Base-by-base conservation (phyloP, 2,888 invertebrate genomes). In the Euplagia quadripunctaria region DNA sequence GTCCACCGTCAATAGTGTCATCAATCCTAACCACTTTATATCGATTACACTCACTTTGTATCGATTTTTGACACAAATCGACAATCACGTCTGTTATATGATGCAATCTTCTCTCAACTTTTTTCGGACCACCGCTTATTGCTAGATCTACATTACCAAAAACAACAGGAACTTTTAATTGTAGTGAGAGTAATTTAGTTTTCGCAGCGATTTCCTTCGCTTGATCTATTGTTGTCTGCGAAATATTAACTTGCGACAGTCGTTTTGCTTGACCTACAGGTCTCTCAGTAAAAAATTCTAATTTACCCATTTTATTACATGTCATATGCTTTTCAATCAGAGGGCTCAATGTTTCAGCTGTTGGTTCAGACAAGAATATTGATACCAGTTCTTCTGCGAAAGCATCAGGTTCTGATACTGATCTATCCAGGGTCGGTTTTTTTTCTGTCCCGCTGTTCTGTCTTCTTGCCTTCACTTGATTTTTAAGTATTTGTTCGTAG, bases 121-220 rank as follows among this genome's bases (percentile, higher is more conserved):
- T 74, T 14, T 43, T 67, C 11, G 8, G 16, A 63, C 46, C 46
- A 4, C 65, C 73, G 0, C 46, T 42, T 17, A 73, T 51, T 20
- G 43, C n/a, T 7, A 73, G 42, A 64, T 83, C 81, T 16, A 49
- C 52, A 20, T 82, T 82, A 12, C 82, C 82, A 31, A 82, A 82
- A 2, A 69, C n/a, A 55, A 61, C 12, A 0, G 81, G 82, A 0
- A 82, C 77, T 69, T 75, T 79, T 12, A 77, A 68, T 16, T 67
- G 0, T 9, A 42, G 9, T 4, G 12, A 17, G 16, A 17, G 20
- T 11, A 72, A 31, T 42, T 46, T 51, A 4, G 14, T 41, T 51
- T 17, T 63, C 16, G 68, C 68, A 14, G 72, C 72, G 4, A 67
- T 51, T 20, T n/a, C 17, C 31, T 16, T 41, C 11, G 72, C 72